A percentile compares a stretch with the other conserved stretches of the same genome.
phyloP scores from a whole-genome alignment of 2,888 invertebrate species.

The Metacarcinus magister region DNA sequence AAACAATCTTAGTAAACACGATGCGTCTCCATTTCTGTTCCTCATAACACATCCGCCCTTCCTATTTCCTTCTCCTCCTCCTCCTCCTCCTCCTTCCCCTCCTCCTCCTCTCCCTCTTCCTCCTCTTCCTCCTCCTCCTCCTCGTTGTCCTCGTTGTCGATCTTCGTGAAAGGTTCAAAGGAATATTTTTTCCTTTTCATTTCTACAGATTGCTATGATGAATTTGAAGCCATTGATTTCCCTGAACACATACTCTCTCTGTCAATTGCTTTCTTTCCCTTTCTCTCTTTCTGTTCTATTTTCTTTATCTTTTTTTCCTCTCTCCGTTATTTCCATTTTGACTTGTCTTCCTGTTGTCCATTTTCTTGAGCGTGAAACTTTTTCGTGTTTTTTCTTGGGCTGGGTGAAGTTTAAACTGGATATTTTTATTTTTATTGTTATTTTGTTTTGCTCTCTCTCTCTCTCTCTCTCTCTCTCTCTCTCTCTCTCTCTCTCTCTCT shows the following conservation, averaged over 20 bases:
- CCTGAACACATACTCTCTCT: no score
- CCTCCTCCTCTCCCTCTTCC: neutral
- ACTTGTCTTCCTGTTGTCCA: no score
- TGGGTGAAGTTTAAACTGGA: no score
- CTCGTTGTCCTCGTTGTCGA: neutral
- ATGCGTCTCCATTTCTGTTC: no score
- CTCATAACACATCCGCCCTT: neutral
- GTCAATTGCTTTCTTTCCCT: no score
- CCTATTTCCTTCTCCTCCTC: neutral
- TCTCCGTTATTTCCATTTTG: neutral
- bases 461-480: constrained; percentile 46
- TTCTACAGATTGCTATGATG: no score
- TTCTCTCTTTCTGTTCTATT: neutral
- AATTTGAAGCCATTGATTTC: no score
- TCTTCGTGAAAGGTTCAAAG: no score
- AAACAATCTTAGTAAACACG: no score
- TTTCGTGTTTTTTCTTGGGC: no score
- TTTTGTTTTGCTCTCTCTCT: constrained; percentile 52
- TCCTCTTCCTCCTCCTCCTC: neutral
- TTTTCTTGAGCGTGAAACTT: no score
- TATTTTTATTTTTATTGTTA: neutral
- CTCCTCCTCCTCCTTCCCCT: neutral
- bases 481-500: neutral
- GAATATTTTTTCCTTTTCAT: no score
- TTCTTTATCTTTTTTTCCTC: neutral